Conservation (phyloP, 2,113 vertebrate genomes). For the Mastomys natalensis region DNA sequence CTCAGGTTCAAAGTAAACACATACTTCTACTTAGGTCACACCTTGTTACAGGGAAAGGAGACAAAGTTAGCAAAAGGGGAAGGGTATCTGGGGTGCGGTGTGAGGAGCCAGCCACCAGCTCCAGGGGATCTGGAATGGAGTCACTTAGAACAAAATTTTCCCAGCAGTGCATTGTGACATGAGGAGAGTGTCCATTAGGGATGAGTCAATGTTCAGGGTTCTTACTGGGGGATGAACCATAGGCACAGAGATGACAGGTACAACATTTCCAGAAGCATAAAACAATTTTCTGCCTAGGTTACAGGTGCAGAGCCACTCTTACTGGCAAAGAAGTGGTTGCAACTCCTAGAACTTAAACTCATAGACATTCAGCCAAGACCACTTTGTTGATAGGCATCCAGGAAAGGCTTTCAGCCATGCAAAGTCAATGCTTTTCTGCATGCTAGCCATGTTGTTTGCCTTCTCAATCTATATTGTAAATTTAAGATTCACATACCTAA, state of each 20-base stretch:
- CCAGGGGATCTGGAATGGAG: too few relatives aligned
- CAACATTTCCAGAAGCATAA: background rate
- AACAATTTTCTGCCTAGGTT: background rate
- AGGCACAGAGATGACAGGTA: rapidly evolving
- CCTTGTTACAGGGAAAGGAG: background rate
- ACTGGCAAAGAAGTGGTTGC: too few relatives aligned
- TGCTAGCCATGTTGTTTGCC: background rate
- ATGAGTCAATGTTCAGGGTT: too few relatives aligned
- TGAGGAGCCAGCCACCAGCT: background rate
- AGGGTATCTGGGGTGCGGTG: too few relatives aligned
- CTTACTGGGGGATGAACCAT: rapidly evolving
- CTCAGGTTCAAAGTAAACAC: rapidly evolving
- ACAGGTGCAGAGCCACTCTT: background rate
- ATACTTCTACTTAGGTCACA: background rate
- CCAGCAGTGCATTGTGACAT: rapidly evolving
- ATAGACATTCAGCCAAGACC: background rate
- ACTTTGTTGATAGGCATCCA: background rate
- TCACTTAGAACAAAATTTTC: too few relatives aligned
- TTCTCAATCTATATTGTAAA: background rate
- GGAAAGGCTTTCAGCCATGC: rapidly evolving
- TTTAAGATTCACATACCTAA: background rate
- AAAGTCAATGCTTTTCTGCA: background rate
- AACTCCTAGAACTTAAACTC: background rate
- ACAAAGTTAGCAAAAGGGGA: too few relatives aligned
- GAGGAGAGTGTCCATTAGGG: too few relatives aligned